These are phyloP conservation scores for Pogona vitticeps DNA, from an alignment of 2,113 vertebrate genomes.

Conservation along the genomic window DNA sequence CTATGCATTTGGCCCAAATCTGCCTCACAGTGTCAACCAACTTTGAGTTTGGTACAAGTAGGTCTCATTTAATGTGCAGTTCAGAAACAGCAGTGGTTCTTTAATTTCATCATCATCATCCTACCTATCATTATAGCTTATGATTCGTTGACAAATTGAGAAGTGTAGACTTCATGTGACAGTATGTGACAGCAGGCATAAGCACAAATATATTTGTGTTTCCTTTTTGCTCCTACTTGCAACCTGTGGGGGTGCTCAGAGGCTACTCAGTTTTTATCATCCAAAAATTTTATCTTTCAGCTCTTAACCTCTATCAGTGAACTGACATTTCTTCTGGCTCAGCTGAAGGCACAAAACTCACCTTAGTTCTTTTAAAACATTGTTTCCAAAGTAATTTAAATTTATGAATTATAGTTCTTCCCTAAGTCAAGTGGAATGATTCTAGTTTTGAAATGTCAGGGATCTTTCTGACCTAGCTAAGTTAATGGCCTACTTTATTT, in stretches of 20 bases:
- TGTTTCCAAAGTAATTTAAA: constrained; percentile 38
- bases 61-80: background rate
- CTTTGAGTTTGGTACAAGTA: background rate
- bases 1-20: background rate
- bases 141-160: background rate
- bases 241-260: background rate
- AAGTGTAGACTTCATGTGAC: background rate
- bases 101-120: background rate
- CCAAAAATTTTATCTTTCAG: background rate
- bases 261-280: background rate
- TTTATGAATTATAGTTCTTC: constrained; percentile 44
- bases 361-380: constrained; percentile 17
- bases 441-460: constrained; percentile 62
- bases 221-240: background rate
- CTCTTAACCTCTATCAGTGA: background rate
- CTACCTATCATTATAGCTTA: background rate
- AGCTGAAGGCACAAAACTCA: background rate
- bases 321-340: background rate
- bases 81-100: too few relatives aligned
- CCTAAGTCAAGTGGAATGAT: constrained; percentile 54
- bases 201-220: background rate
- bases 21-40: background rate
- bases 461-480: constrained; percentile 50
- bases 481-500: constrained; percentile 56
- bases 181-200: background rate